Evolutionary conservation across 2,888 invertebrate genomes (phyloP), one percentile per base, ranked within the genome.

Genomic region (Drosophila planitibia): DNA sequence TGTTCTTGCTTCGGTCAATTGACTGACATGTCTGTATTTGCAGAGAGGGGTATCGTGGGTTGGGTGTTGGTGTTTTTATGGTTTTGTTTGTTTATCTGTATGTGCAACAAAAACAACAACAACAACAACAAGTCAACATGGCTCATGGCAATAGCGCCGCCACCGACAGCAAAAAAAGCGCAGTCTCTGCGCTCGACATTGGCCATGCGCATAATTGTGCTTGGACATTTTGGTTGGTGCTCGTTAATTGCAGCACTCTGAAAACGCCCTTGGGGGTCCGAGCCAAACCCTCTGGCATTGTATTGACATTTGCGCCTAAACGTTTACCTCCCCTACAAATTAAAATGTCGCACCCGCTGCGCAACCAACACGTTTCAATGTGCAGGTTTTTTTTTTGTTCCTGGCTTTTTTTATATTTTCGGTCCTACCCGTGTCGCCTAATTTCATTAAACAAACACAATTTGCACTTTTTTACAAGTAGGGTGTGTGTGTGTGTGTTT

Each of bases 381-480:
- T 57, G 39, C 52, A 37, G 9, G 19, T 54, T 41, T 30, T 57
- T 57, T 66, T 5, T 32, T 14, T 41, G 22, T 22, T 32, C 39
- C n/a, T 33, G 14, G 4, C n/a, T 9, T 52, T 39, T 41, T 51
- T 16, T 49, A 47, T 51, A 47, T 58, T 51, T 61, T 54, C 12
- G 49, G 54, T 14, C n/a, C 10, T 52, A 28, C 61, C 63, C 60
- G 32, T 65, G 63, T 39, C 65, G 70, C 72, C 74, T 85, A 85
- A 85, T 81, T 87, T 85, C 79, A 85, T 85, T 85, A 85, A 70
- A 57, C 67, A 80, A 83, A 76, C 80, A 83, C 71, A 76, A 57
- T 66, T 66, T 74, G n/a, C 58, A 74, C 47, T 64, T 58, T 54
- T 70, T 47, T 53, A 58, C 58, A 25, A 54, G 44, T 33, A 41